phyloP scores from a whole-genome alignment of 1,140 invertebrate species.

The Hesperophylax magnus region DNA sequence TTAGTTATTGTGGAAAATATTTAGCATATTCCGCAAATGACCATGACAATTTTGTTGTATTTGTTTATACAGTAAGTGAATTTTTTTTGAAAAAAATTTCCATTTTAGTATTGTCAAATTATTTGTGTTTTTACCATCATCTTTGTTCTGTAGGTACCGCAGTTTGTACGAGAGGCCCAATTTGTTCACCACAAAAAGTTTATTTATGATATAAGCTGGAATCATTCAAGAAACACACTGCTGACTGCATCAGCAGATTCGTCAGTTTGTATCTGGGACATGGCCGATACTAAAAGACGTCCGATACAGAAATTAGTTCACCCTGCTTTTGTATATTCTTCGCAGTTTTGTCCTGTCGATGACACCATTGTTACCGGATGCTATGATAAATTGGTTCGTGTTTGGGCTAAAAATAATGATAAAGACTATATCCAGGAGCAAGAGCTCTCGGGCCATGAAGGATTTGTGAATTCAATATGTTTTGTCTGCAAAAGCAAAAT shows the following conservation, averaged over 20 bases:
- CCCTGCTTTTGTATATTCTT: constrained; percentile 60
- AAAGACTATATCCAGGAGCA: constrained; percentile 55
- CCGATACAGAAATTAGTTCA: constrained; percentile 59
- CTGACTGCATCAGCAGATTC: constrained; percentile 60
- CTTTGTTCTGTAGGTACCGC: constrained; percentile 55
- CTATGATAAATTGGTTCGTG: constrained; percentile 60
- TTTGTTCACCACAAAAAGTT: constrained; percentile 59
- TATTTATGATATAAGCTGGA: constrained; percentile 61
- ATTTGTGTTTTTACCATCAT: background rate
- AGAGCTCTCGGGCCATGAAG: constrained; percentile 59
- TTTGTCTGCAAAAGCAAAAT: constrained; percentile 56
- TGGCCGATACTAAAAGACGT: constrained; percentile 42
- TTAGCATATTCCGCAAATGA: constrained; percentile 58
- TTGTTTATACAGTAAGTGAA: constrained; percentile 57
- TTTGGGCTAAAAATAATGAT: constrained; percentile 56
- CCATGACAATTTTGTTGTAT: constrained; percentile 56
- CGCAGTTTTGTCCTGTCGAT: constrained; percentile 56
- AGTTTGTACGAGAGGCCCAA: constrained; percentile 57
- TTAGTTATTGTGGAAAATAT: constrained; percentile 60
- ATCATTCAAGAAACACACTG: constrained; percentile 53
- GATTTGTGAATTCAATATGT: constrained; percentile 60
- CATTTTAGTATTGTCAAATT: background rate
- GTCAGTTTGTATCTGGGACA: constrained; percentile 58
- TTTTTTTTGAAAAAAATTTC: background rate
- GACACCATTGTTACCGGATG: constrained; percentile 59